Evolutionary conservation across 2,888 invertebrate species (phyloP), one percentile per base, ranked within the genome.

Genomic region (Invenusta paracnida): DNA sequence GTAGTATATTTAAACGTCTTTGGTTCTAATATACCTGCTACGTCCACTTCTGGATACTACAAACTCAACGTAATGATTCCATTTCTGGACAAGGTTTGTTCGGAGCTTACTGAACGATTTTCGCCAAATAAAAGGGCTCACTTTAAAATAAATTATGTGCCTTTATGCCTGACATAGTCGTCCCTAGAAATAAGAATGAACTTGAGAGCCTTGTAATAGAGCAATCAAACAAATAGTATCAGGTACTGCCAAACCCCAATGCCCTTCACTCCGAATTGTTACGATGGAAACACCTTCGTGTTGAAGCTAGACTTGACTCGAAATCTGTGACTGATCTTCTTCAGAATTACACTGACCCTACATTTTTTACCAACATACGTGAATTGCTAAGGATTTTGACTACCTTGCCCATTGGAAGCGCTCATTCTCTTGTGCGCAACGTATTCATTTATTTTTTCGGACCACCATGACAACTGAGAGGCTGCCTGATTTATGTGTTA

Each of bases 11-110:
- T n/a, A 48, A 48, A 48, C 17, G 5, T 48, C 11, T 48, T 11
- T 48, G 48, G 82, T 28, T 82, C 31, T 17, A 82, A 82, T 82
- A 82, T 28, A 82, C 82, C 82, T 82, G 82, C 31, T 82, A 82
- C 31, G n/a, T 82, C 82, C 2, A 2, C 82, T 28, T 25, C 31
- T 82, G 27, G 27, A 23, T 82, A 82, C 82, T 82, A 82, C 82
- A 82, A 30, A 30, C 82, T 29, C n/a, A 82, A 30, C 27, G 82
- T 28, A 27, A 28, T 23, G 13, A 82, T 82, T 28, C 82, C 82
- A 28, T 82, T 82, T 30, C 29, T 82, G 13, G 82, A 82, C 29
- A 82, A 31, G 82, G 30, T 82, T 28, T 31, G 30, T 82, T 11
- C 48, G 1, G 48, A 82, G 25, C 25, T 82, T 11, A 27, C 11